Base-by-base conservation (phyloP, 2,113 vertebrate species). In the Lasiurus borealis region DNA sequence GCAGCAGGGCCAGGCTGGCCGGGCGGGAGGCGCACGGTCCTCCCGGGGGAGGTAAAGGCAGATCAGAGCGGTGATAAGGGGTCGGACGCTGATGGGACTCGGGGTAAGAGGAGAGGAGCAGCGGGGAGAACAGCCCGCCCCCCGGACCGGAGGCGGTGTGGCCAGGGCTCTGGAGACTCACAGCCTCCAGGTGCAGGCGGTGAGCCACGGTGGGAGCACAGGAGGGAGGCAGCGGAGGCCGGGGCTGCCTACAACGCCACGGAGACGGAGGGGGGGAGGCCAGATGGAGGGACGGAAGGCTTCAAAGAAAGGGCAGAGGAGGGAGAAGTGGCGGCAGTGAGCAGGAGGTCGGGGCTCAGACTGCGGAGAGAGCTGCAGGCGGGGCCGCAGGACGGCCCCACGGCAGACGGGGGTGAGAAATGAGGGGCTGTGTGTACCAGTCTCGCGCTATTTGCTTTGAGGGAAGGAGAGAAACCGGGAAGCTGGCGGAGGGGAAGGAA, bases 1-100 rank as follows among this genome's bases (percentile, higher is more conserved):
- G 18, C 2, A 46, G 25, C 18, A 15, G 2, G 40, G 3, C 40
- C 23, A 9, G 31, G 85, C 48, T 31, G 21, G 14, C 6, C 4
- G 3, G 7, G 25, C 10, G 77, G 0, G 64, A 14, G 8, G 0
- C 27, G 75, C 25, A 2, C 2, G 40, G 6, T 8, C 68, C 5
- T 5, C 13, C 18, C 36, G 10, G 48, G 48, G 9, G 48, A 12
- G 40, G 0, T 15, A 16, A 59, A 92, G 46, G 57, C 11, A 36
- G 68, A 91, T 81, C 76, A 15, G n/a, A 90, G 36, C 52, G 5
- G 6, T 2, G 44, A 5, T 7, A 25, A n/a, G 46, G 44, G 23
- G 19, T n/a, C 16, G 34, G 52, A 27, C 4, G 34, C 21, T 16
- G 66, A 46, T 48, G 46, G 34, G 25, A 85, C n/a, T 27, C 34